Evolutionary conservation across 2,797 vertebrate species (phyloP).

Genomic region (Adrianichthys oophorus): DNA sequence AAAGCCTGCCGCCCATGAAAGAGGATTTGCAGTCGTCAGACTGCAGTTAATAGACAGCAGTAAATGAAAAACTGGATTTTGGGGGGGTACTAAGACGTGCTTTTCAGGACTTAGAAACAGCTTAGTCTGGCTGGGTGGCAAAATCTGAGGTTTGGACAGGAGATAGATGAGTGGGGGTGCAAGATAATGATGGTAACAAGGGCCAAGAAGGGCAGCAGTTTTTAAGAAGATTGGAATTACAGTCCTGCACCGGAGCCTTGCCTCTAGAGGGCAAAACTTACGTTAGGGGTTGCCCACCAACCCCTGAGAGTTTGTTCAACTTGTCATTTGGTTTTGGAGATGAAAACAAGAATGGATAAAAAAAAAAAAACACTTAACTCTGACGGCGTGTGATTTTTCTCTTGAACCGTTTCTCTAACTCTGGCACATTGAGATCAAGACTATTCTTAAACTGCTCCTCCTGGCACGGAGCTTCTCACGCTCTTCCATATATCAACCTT

Average conservation of each 20-base stretch:
- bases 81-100: constrained; percentile 59
- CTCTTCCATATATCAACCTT: constrained; percentile 45
- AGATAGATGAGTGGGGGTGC: constrained; percentile 36
- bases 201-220: constrained; percentile 26
- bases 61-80: constrained; percentile 59
- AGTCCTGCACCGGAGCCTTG: constrained; percentile 54
- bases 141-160: constrained; percentile 55
- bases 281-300: constrained; percentile 5
- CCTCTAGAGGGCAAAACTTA: constrained; percentile 52
- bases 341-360: constrained; percentile 2
- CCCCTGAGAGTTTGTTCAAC: constrained; percentile 19
- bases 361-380: constrained; percentile 20
- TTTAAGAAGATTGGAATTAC: constrained; percentile 51
- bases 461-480: constrained; percentile 27
- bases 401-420: constrained; percentile 24
- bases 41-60: constrained; percentile 72
- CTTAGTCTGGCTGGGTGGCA: constrained; percentile 62
- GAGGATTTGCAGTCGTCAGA: constrained; percentile 69
- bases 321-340: constrained; percentile 11
- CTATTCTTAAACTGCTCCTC: constrained; percentile 49
- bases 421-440: constrained; percentile 40
- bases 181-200: constrained; percentile 50
- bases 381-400: constrained; percentile 29
- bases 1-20: constrained; percentile 60
- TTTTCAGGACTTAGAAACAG: constrained; percentile 69